Conservation (phyloP, 2,113 vertebrate species). For the Tetraodon nigroviridis region DNA sequence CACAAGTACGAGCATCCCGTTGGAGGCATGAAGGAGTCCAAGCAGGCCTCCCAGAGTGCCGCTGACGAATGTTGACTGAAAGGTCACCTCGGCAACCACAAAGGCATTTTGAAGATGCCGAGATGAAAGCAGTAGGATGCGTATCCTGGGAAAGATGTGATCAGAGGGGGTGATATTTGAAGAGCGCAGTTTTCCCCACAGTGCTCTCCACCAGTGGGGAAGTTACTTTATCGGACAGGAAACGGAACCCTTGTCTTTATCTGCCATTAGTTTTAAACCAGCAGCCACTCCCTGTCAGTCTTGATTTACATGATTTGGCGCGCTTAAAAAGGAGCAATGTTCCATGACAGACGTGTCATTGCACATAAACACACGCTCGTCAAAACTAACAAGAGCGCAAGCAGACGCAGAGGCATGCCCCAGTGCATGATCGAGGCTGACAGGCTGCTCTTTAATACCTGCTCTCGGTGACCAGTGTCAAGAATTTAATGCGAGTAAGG, state of each 20-base stretch:
- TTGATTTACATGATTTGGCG: constrained; percentile 27
- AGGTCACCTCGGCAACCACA: background rate
- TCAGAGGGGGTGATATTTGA: constrained; percentile 22
- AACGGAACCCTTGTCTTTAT: constrained; percentile 37
- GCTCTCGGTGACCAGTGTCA: constrained; percentile 21
- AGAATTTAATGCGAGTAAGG: constrained; percentile 32
- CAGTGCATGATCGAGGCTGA: constrained; percentile 23
- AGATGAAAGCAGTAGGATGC: constrained; percentile 3
- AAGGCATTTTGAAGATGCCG: constrained; percentile 4
- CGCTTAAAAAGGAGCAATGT: constrained; percentile 17
- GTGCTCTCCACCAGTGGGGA: constrained; percentile 20
- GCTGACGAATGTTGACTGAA: background rate
- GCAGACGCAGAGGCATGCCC: background rate
- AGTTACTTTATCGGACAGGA: constrained; percentile 50
- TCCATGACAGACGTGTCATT: constrained; percentile 17
- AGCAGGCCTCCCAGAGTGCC: background rate
- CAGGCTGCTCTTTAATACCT: constrained; percentile 25
- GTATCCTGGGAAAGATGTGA: constrained; percentile 30
- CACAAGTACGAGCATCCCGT: too few relatives aligned
- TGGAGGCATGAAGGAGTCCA: background rate
- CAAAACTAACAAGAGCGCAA: background rate
- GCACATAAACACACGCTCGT: constrained; percentile 13
- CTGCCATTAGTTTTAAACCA: constrained; percentile 29
- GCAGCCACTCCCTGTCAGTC: constrained; percentile 36
- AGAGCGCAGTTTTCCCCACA: constrained; percentile 6